These are phyloP conservation scores for Hypomecis atomaria DNA, from an alignment of 2,888 invertebrate genomes.

Conservation along the genomic window DNA sequence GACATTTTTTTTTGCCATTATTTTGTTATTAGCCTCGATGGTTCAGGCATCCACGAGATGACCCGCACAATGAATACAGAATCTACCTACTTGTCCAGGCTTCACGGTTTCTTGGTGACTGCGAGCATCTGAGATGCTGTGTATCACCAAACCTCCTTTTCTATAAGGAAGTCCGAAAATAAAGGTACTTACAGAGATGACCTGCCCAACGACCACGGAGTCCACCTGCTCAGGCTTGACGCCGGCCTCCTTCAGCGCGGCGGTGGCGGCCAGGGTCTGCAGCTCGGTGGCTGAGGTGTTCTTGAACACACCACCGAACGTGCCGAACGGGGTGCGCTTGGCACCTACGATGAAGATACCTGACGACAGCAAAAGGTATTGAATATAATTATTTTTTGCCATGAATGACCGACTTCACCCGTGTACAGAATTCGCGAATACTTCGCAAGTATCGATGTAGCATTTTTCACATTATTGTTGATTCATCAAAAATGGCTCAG, in stretches of 20 bases:
- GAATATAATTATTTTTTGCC: too few relatives aligned
- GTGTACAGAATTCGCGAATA: too few relatives aligned
- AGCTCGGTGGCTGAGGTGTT: conserved; percentile 91
- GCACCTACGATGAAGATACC: conserved; percentile 97
- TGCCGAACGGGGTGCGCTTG: conserved; percentile 98
- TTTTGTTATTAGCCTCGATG: too few relatives aligned
- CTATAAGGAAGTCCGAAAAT: too few relatives aligned
- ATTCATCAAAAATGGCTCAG: too few relatives aligned
- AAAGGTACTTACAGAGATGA: conserved; percentile 88
- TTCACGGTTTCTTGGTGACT: too few relatives aligned
- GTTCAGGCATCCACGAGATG: conserved; percentile 86
- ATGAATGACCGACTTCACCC: too few relatives aligned
- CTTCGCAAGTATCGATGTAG: too few relatives aligned
- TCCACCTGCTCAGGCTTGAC: conserved; percentile 94
- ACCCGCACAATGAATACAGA: conserved; percentile 96
- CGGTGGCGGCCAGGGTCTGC: conserved; percentile 91
- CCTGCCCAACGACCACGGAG: conserved; percentile 95
- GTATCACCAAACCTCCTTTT: too few relatives aligned
- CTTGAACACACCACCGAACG: conserved; percentile 94
- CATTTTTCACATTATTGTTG: too few relatives aligned
- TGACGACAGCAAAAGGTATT: conserved; percentile 54
- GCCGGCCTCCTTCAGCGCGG: conserved; percentile 91
- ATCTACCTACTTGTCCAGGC: too few relatives aligned
- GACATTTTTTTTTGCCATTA: too few relatives aligned
- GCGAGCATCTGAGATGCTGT: conserved; percentile 87